phyloP scores from a whole-genome alignment of 2,113 vertebrate species.

The Phycodurus eques region DNA sequence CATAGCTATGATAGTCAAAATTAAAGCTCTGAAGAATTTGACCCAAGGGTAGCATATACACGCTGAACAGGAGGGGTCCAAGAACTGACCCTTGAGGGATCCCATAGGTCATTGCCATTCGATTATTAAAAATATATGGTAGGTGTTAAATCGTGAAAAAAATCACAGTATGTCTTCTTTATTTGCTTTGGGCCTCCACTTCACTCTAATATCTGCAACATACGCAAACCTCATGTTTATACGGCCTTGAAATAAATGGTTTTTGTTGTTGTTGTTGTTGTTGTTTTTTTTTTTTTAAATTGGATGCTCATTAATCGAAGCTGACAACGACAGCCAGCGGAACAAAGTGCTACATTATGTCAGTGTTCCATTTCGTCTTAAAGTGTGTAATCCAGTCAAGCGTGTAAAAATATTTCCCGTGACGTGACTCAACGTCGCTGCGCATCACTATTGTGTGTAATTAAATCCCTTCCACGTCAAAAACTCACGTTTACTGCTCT shows the following conservation, averaged over 20 bases:
- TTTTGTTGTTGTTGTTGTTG: no score
- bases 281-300: neutral
- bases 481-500: conserved; percentile 21
- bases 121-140: no score
- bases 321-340: neutral
- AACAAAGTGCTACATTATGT: neutral
- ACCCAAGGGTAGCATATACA: no score
- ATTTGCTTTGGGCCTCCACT: no score
- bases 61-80: no score
- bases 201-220: no score
- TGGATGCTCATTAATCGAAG: neutral
- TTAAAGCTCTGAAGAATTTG: no score
- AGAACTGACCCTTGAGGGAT: no score
- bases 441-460: neutral
- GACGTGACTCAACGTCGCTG: neutral
- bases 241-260: neutral
- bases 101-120: no score
- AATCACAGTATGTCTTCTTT: no score
- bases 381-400: neutral
- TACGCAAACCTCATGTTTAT: neutral
- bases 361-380: neutral
- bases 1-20: no score
- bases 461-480: accelerated
- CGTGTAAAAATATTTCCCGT: neutral
- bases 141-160: no score